These are phyloP conservation scores for Aurelia coerulea DNA, from an alignment of 30 jellyfish, hydroid and myxozoan species.

Conservation along the genomic window DNA sequence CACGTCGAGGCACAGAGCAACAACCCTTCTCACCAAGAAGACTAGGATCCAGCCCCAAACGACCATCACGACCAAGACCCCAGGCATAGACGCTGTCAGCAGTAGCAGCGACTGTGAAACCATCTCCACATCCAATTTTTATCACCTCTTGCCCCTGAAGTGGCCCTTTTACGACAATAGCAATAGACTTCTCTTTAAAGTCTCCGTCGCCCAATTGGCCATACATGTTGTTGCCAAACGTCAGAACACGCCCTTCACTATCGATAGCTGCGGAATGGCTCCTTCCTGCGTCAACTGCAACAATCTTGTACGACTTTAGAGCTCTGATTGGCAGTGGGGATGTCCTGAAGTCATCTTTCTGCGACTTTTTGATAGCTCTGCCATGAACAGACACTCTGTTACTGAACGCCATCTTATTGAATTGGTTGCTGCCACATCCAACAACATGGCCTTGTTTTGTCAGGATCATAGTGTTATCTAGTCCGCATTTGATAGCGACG, in stretches of 20 bases:
- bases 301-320: conserved; percentile 72
- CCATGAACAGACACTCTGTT: conserved; percentile 66
- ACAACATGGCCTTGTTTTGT: conserved; percentile 78
- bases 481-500: conserved; percentile 76
- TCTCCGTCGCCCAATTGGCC: conserved; percentile 96
- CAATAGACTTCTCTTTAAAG: conserved; percentile 62
- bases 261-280: conserved; percentile 94
- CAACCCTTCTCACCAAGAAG: conserved; percentile 73
- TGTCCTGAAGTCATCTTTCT: conserved; percentile 61
- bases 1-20: conserved; percentile 81
- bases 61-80: conserved; percentile 92
- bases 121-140: conserved; percentile 86
- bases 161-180: conserved; percentile 84
- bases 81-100: conserved; percentile 88
- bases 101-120: conserved; percentile 89
- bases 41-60: conserved; percentile 87
- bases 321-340: conserved; percentile 90
- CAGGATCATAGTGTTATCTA: conserved; percentile 82
- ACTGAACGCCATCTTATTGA: conserved; percentile 84
- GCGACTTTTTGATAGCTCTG: conserved; percentile 22
- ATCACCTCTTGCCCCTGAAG: conserved; percentile 76
- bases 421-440: conserved; percentile 83
- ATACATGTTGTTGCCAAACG: conserved; percentile 82
- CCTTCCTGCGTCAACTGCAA: conserved; percentile 82
- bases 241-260: conserved; percentile 79